Conservation (phyloP, 2,797 vertebrate genomes). For the Chloroceryle inda region DNA sequence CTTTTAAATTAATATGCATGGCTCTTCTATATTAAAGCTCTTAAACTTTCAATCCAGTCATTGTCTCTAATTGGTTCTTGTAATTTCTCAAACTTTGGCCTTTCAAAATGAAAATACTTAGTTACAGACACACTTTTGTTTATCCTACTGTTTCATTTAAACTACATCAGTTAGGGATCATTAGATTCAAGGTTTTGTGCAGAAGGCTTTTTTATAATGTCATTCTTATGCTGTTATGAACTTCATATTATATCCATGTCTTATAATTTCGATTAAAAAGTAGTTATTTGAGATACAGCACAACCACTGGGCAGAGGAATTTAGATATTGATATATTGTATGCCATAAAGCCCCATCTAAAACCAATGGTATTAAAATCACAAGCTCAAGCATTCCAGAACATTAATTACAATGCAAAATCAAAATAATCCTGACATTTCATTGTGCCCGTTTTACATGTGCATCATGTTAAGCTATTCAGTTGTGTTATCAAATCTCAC, state of each 20-base stretch:
- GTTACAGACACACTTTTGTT: neutral
- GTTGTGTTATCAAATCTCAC: neutral
- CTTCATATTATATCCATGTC: neutral
- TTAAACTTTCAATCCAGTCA: conserved; percentile 6
- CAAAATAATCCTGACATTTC: neutral
- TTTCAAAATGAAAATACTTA: conserved; percentile 26
- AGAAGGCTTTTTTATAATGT: neutral
- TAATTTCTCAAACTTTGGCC: neutral
- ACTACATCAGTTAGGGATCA: neutral
- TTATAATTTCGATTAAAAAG: neutral
- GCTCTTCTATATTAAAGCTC: neutral
- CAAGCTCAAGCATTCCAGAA: neutral
- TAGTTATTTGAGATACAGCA: neutral
- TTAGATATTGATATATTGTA: neutral
- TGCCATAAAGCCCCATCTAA: neutral
- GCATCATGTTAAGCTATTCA: neutral
- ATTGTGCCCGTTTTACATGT: neutral
- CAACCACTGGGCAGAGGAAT: neutral
- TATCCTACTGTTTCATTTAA: conserved; percentile 27
- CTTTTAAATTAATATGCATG: neutral
- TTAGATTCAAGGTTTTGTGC: conserved; percentile 3
- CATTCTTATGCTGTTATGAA: neutral
- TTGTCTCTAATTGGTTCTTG: neutral
- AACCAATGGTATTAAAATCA: neutral
- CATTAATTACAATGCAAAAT: neutral